phyloP scores from a whole-genome alignment of 2,888 invertebrate genomes.

The Apamea monoglypha region DNA sequence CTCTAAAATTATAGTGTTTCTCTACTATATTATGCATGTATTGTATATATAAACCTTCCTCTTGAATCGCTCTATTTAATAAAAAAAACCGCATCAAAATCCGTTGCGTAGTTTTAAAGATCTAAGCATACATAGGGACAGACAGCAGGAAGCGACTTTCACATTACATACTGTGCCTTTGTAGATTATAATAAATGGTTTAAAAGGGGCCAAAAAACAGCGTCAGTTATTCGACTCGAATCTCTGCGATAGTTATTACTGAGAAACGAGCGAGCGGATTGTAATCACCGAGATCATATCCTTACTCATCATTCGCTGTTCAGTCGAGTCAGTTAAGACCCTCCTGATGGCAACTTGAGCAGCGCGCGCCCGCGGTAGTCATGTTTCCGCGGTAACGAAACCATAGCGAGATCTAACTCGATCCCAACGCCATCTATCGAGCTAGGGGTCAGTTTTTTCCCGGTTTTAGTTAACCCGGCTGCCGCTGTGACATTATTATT shows the following conservation, averaged over 20 bases:
- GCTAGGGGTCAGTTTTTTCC: constrained; percentile 25
- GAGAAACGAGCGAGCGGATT: constrained; percentile 78
- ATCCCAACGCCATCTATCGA: constrained; percentile 72
- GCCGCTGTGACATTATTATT: constrained; percentile 18
- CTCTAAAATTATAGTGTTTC: no score
- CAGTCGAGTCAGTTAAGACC: constrained; percentile 90
- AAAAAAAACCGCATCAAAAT: no score
- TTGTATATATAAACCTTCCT: no score
- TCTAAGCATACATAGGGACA: no score
- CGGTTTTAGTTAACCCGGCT: constrained; percentile 21
- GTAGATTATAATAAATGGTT: no score
- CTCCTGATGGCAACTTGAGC: constrained; percentile 77
- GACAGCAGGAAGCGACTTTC: no score
- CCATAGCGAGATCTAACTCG: constrained; percentile 71
- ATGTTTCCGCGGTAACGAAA: constrained; percentile 52
- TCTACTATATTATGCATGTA: no score
- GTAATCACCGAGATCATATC: constrained; percentile 82
- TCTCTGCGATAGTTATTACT: constrained; percentile 86
- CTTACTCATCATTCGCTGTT: constrained; percentile 87
- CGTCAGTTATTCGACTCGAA: constrained; percentile 79
- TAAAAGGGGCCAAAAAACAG: constrained; percentile 74
- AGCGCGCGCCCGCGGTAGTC: constrained; percentile 12
- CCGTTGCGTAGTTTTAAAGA: no score
- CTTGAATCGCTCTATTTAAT: no score
- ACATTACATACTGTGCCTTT: no score